A percentile compares a stretch with the other conserved stretches of the same genome.
These are phyloP conservation scores for Protonemura montana DNA, from an alignment of 2,888 invertebrate genomes.

Conservation along the genomic window DNA sequence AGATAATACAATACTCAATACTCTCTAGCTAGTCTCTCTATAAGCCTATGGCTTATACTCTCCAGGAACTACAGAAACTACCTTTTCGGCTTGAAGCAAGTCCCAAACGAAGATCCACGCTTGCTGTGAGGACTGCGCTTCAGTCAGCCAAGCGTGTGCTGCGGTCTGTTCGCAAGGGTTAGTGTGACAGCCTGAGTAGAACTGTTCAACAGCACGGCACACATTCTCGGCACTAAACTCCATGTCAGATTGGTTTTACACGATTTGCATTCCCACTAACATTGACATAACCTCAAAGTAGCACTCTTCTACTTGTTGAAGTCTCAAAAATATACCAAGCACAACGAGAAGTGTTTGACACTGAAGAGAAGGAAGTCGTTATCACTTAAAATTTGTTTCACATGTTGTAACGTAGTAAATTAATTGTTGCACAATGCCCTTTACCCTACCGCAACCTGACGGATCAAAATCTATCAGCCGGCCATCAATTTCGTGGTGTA, in stretches of 20 bases:
- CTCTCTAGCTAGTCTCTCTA: no score
- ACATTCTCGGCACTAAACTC: slow-evolving; percentile 71
- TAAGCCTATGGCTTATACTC: no score
- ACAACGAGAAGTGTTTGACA: neutral
- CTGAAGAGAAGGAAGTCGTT: neutral
- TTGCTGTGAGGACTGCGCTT: slow-evolving; percentile 83
- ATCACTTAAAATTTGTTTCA: neutral
- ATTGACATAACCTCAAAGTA: neutral
- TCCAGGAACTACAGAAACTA: no score
- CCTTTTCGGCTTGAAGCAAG: slow-evolving; percentile 81
- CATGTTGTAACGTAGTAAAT: neutral
- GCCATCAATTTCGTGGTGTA: no score
- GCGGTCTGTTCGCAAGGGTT: slow-evolving; percentile 72
- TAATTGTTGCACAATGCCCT: neutral
- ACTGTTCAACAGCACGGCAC: slow-evolving; percentile 68
- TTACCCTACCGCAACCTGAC: neutral
- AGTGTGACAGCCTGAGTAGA: slow-evolving; percentile 53
- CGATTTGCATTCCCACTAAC: neutral
- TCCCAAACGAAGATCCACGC: slow-evolving; percentile 96
- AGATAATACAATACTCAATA: no score
- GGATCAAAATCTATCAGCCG: no score
- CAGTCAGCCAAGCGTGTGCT: slow-evolving; percentile 85
- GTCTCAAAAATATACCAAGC: neutral
- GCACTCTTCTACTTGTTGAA: neutral
- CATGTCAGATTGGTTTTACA: slow-evolving; percentile 57